Evolutionary conservation across 2,888 invertebrate species (phyloP), one percentile per base, ranked within the genome.

Genomic region (Anoncus sp.): DNA sequence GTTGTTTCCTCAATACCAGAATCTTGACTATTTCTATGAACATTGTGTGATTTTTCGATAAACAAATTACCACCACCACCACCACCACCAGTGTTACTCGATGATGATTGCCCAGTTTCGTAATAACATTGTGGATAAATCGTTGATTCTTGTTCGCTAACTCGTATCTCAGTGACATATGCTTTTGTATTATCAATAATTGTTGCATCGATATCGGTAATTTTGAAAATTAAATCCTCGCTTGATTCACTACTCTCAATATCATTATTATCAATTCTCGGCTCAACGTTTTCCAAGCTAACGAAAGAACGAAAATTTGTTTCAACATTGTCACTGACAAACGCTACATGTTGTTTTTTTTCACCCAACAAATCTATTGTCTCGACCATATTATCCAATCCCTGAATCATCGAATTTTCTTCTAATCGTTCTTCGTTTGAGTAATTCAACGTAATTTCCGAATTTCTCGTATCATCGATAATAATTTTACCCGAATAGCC

Each of bases 221-320:
- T 85, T 65, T 82, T 85, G 60, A 85, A 86, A 55, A 86, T 85
- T 12, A 87, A 80, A 69, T 87, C 86, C 49, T 86, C 86, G 24
- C 80, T 57, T 1, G 71, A 71, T 38, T 75, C 78, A 57, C 62
- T 67, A 57, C 55, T 75, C 16, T 49, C 51, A 0, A 67, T 62
- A 18, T 79, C 77, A 47, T 24, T 27, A 45, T 55, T 63, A 14
- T 72, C 67, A n/a, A 55, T 67, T 10, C 45, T 57, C 27, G 72
- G 66, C 12, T 24, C 47, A 5, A 38, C 63, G 3, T 22, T 27
- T n/a, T n/a, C n/a, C n/a, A n/a, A n/a, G n/a, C n/a, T n/a, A n/a
- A n/a, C n/a, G n/a, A n/a, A n/a, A n/a, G n/a, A n/a, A n/a, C n/a
- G n/a, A n/a, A n/a, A n/a, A n/a, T n/a, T n/a, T n/a, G n/a, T n/a